Percentiles rank a stretch among this genome's conserved stretches.
These are phyloP conservation scores for Hemicentrotus pulcherrimus DNA, from an alignment of 35 echinoderm and acorn worm species.

Conservation along the genomic window DNA sequence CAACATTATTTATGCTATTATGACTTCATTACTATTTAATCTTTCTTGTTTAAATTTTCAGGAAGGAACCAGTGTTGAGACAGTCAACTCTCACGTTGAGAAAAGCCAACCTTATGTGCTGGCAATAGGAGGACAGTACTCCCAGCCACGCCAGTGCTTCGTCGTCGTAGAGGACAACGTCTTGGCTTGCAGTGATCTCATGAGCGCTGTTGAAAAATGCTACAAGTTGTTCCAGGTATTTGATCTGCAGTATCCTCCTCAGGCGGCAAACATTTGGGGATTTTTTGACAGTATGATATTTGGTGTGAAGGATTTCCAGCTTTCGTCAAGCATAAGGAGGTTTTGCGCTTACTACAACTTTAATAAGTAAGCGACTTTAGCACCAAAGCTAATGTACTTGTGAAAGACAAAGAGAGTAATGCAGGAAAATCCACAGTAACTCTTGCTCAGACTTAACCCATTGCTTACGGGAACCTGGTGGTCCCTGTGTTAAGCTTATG, in stretches of 20 bases:
- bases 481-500: too few relatives aligned
- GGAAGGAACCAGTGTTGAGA: neutral
- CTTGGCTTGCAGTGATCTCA: neutral
- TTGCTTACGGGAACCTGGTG: too few relatives aligned
- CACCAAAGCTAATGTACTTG: too few relatives aligned
- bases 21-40: too few relatives aligned
- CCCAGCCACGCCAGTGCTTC: neutral
- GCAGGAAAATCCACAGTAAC: too few relatives aligned
- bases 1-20: too few relatives aligned
- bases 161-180: neutral
- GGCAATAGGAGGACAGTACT: neutral
- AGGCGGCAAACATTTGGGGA: neutral
- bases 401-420: too few relatives aligned
- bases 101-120: conserved; percentile 10
- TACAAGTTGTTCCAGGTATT: neutral
- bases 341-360: neutral
- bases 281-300: neutral
- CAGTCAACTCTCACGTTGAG: neutral
- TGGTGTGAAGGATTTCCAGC: neutral
- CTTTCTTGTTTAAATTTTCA: too few relatives aligned
- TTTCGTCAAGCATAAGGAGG: neutral
- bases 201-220: neutral
- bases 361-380: neutral
- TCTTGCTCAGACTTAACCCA: too few relatives aligned
- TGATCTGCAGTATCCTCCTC: neutral